These are phyloP conservation scores for Tipula unca DNA, from an alignment of 2,888 invertebrate genomes.

Conservation along the genomic window DNA sequence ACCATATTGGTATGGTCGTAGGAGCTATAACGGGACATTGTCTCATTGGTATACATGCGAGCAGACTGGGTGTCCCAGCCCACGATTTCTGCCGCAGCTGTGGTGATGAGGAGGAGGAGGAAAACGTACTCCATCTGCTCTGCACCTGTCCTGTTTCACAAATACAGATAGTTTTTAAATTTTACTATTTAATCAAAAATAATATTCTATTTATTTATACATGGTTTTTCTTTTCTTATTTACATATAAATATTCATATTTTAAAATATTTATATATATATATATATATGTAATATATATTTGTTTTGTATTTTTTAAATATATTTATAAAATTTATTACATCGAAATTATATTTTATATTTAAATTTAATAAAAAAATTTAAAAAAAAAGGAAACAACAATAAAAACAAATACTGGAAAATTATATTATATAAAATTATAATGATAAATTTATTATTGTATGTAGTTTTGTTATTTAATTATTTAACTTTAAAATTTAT, in stretches of 20 bases:
- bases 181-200: constrained; percentile 14
- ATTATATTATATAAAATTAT: neutral
- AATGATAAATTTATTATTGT: neutral
- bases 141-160: too few species aligned
- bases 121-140: too few species aligned
- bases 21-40: too few species aligned
- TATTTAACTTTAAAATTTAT: neutral
- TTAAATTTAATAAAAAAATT: neutral
- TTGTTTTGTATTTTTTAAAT: neutral
- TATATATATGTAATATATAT: neutral
- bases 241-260: neutral
- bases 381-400: neutral
- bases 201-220: neutral
- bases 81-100: too few species aligned
- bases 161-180: neutral
- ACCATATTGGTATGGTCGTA: too few species aligned
- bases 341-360: neutral
- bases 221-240: neutral
- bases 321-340: neutral
- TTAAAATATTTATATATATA: neutral
- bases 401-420: neutral
- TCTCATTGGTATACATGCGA: too few species aligned
- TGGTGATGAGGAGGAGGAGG: too few species aligned
- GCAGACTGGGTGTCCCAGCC: too few species aligned
- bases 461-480: neutral